phyloP scores from a whole-genome alignment of 1,140 invertebrate genomes.

The Pararge aegeria region DNA sequence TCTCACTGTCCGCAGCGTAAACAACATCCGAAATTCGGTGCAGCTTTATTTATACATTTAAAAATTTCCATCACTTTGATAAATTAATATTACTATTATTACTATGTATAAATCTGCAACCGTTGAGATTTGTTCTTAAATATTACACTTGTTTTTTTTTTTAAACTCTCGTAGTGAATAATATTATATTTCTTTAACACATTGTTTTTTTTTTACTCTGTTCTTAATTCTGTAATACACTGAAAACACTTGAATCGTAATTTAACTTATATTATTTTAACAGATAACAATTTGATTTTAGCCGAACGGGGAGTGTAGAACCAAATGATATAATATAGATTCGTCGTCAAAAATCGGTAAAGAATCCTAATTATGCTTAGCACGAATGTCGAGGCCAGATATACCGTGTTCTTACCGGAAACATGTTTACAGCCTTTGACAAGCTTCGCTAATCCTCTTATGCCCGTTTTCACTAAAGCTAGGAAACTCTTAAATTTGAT shows the following conservation, averaged over 20 bases:
- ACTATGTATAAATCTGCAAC: constrained; percentile 25
- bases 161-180: constrained; percentile 1
- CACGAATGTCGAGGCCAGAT: constrained; percentile 48
- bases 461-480: too few species aligned
- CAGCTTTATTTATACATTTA: constrained; percentile 49
- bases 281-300: constrained; percentile 68
- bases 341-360: constrained; percentile 68
- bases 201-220: constrained; percentile 12
- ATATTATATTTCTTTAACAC: constrained; percentile 11
- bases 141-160: constrained; percentile 14
- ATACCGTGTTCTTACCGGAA: constrained; percentile 42
- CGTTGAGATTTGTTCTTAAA: constrained; percentile 13
- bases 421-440: constrained; percentile 48
- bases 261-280: constrained; percentile 13
- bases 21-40: too few species aligned
- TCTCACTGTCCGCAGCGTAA: too few species aligned
- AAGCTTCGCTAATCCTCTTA: too few species aligned
- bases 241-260: constrained; percentile 5
- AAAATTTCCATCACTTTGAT: constrained; percentile 15
- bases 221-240: constrained; percentile 12
- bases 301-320: constrained; percentile 77
- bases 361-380: constrained; percentile 48
- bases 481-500: too few species aligned
- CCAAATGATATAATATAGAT: constrained; percentile 68
- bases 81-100: background rate